These are phyloP conservation scores for Macrosteles quadrilineatus DNA, from an alignment of 1,140 invertebrate species.

Conservation along the genomic window DNA sequence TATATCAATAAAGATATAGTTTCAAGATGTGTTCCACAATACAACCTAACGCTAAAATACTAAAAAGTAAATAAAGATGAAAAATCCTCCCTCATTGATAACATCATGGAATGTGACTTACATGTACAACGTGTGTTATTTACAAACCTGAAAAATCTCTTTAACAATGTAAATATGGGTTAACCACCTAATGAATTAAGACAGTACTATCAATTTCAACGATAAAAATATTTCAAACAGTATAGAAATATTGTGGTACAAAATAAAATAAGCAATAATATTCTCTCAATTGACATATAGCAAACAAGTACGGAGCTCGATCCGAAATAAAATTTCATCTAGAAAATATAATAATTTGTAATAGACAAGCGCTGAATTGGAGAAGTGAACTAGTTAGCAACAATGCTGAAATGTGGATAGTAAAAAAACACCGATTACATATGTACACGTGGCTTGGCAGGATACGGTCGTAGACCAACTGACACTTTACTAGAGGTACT, in stretches of 20 bases:
- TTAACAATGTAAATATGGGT: neutral
- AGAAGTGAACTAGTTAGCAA: neutral
- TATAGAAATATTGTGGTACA: constrained; percentile 7
- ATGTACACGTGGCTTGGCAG: constrained; percentile 20
- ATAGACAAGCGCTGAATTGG: neutral
- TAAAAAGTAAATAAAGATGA: too few species aligned
- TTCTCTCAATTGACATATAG: neutral
- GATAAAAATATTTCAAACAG: neutral
- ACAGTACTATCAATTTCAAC: neutral
- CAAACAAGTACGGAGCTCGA: neutral
- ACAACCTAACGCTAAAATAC: too few species aligned
- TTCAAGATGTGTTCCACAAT: too few species aligned
- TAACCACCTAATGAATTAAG: neutral
- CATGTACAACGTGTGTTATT: neutral
- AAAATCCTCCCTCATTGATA: too few species aligned
- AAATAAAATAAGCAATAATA: neutral
- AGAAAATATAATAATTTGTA: neutral
- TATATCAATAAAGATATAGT: too few species aligned
- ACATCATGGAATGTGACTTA: neutral
- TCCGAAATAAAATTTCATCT: constrained; percentile 4
- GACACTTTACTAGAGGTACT: neutral
- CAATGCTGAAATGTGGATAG: neutral
- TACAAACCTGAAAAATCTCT: neutral
- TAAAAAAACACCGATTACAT: constrained; percentile 8
- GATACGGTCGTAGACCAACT: neutral